Conservation (phyloP, 2,113 vertebrate genomes). For the Gnathonemus longibarbis region DNA sequence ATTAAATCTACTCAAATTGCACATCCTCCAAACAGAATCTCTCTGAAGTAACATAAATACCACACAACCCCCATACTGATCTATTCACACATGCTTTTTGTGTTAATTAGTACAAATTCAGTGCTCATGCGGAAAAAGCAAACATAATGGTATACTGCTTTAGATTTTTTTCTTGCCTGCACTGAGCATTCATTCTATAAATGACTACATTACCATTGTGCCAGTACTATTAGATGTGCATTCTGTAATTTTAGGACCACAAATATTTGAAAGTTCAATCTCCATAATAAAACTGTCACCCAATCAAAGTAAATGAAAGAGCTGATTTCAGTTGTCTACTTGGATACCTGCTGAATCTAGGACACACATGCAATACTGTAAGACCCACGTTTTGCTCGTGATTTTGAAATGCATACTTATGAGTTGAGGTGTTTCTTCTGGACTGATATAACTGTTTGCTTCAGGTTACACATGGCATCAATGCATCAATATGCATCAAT, state of each 20-base stretch:
- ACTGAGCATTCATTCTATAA: not conserved
- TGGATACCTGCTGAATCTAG: not conserved
- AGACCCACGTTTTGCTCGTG: not conserved
- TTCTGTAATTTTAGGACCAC: not conserved
- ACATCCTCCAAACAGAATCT: not conserved
- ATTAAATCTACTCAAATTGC: not conserved
- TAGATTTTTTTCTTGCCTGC: not conserved
- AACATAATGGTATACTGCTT: not conserved
- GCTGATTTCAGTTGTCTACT: not conserved
- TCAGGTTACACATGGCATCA: conserved; percentile 7
- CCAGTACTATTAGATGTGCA: not conserved
- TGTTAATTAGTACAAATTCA: not conserved
- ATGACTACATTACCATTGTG: not conserved
- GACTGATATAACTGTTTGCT: conserved; percentile 2
- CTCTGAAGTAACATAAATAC: not conserved
- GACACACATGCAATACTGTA: conserved; percentile 11
- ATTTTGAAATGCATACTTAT: not conserved
- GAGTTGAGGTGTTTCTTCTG: not conserved
- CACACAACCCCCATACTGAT: not conserved
- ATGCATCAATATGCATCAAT: conserved; percentile 12
- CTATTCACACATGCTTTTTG: not conserved
- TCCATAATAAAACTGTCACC: not conserved
- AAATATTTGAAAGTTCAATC: not conserved
- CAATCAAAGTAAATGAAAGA: not conserved
- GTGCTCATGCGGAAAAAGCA: not conserved